These are phyloP conservation scores for Heterodera carotae DNA, from an alignment of 1,140 invertebrate genomes.

Conservation along the genomic window DNA sequence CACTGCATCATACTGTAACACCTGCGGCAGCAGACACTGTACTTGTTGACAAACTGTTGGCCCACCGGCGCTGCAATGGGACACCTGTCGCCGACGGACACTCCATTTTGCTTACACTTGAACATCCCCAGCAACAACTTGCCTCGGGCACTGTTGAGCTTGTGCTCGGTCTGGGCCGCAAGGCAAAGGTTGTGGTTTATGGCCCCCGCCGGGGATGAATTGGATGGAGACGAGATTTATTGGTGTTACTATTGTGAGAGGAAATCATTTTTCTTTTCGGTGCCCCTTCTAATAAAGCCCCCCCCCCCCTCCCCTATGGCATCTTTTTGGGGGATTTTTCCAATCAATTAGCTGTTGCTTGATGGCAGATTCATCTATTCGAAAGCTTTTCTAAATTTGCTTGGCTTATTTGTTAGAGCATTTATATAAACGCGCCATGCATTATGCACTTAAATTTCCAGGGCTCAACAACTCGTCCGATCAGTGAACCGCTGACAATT, in stretches of 20 bases:
- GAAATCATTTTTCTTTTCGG: no score
- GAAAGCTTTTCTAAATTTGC: no score
- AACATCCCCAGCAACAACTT: constrained; percentile 9
- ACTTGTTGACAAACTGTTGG: background rate
- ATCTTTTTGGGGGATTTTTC: no score
- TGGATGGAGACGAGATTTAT: no score
- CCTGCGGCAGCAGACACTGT: constrained; percentile 6
- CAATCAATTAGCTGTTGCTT: no score
- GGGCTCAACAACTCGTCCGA: constrained; percentile 4
- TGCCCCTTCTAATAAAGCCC: no score
- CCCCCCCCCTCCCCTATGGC: no score
- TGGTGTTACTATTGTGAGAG: no score
- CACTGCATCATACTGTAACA: background rate
- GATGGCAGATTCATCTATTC: no score
- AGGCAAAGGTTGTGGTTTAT: constrained; percentile 12
- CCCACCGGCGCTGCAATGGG: background rate
- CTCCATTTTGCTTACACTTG: background rate
- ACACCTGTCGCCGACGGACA: background rate
- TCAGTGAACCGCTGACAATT: constrained; percentile 44
- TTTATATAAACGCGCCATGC: no score
- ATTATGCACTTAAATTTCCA: constrained; percentile 2
- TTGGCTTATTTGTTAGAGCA: background rate
- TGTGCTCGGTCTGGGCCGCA: constrained; percentile 21
- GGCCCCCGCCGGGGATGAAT: no score
- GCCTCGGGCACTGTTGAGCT: constrained; percentile 21